Evolutionary conservation across 2,888 invertebrate species (phyloP).

Genomic region (Lasioglossum malachurum): DNA sequence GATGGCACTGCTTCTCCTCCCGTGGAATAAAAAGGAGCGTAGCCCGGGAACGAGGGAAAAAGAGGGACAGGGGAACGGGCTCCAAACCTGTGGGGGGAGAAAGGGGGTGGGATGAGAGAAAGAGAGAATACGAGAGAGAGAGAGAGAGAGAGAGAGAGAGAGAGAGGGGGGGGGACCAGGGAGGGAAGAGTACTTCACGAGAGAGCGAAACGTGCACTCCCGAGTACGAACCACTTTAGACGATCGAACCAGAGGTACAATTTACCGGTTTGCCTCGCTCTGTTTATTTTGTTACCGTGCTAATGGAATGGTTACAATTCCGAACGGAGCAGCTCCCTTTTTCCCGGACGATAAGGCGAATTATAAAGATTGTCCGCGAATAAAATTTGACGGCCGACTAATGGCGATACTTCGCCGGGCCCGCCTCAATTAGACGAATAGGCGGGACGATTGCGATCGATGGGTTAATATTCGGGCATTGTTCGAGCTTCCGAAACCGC

Average conservation of each 20-base stretch:
- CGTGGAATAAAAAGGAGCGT: constrained; percentile 56
- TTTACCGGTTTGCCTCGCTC: constrained; percentile 65
- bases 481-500: not conserved
- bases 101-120: not conserved
- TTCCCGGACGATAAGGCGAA: constrained; percentile 57
- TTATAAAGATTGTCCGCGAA: constrained; percentile 54
- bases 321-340: constrained; percentile 43
- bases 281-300: constrained; percentile 64
- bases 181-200: constrained; percentile 48
- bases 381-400: constrained; percentile 48
- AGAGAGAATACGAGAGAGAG: not conserved
- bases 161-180: not conserved
- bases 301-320: constrained; percentile 66
- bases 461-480: not conserved
- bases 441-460: not conserved
- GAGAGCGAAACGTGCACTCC: constrained; percentile 59
- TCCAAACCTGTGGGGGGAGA: not conserved
- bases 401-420: constrained; percentile 37
- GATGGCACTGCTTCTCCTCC: constrained; percentile 49
- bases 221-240: constrained; percentile 62
- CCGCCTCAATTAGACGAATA: constrained; percentile 29
- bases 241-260: constrained; percentile 63
- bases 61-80: constrained; percentile 10
- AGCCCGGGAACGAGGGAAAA: constrained; percentile 25
- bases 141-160: not conserved